Evolutionary conservation across 1,140 invertebrate species (phyloP).

Genomic region (Achatina immaculata): DNA sequence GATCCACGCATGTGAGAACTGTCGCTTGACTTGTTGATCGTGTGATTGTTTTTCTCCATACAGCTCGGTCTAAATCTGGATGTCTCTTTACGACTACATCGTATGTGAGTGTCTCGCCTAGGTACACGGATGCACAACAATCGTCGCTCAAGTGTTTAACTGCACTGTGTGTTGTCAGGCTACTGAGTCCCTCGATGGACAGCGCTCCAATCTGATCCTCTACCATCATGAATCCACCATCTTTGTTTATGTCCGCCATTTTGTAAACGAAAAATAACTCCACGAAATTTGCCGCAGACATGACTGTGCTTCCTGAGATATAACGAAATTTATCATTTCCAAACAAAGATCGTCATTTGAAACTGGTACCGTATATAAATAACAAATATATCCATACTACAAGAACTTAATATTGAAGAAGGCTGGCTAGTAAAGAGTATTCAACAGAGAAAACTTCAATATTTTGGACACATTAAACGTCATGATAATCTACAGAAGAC

Average conservation of each 20-base stretch:
- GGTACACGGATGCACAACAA: constrained; percentile 1
- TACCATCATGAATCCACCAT: background rate
- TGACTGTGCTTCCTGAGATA: too few species aligned
- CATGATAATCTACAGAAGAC: too few species aligned
- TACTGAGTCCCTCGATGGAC: constrained; percentile 12
- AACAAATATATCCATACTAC: too few species aligned
- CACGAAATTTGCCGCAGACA: background rate
- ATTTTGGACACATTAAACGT: too few species aligned
- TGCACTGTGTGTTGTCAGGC: background rate
- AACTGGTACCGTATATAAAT: too few species aligned
- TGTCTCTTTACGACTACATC: constrained; percentile 12
- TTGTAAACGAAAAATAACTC: background rate
- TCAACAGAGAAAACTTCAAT: too few species aligned
- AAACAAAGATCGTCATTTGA: too few species aligned
- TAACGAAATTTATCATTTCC: too few species aligned
- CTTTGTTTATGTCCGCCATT: constrained; percentile 19
- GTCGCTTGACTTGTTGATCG: background rate
- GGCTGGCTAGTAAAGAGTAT: too few species aligned
- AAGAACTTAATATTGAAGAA: too few species aligned
- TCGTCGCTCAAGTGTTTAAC: background rate
- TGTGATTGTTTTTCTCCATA: background rate
- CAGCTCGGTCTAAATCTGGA: background rate
- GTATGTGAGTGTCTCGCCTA: constrained; percentile 21
- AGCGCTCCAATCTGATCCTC: background rate
- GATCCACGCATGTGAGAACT: background rate